Evolutionary conservation across 2,888 invertebrate species (phyloP).

Genomic region (Ethmia dodecea): DNA sequence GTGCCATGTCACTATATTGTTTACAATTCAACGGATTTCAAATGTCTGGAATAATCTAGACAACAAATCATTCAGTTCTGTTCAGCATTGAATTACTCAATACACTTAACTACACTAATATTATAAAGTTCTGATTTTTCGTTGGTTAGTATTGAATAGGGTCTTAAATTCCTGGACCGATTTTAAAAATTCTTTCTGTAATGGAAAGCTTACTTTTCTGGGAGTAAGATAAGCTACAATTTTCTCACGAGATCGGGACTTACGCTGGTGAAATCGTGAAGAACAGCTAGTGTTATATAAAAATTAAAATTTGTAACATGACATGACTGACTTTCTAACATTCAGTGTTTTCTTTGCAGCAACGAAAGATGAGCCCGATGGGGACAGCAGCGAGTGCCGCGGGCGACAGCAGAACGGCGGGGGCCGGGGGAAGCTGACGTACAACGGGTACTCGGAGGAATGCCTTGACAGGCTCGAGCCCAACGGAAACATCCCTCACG

Average conservation of each 20-base stretch:
- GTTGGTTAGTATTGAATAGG: not conserved
- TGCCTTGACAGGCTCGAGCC: conserved; percentile 95
- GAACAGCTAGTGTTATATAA: not conserved
- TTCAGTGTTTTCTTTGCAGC: conserved; percentile 79
- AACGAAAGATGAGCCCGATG: conserved; percentile 94
- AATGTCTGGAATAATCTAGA: too few relatives aligned
- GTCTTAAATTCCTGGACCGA: not conserved
- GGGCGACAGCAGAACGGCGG: conserved; percentile 79
- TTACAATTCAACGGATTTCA: too few relatives aligned
- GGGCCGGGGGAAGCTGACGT: conserved; percentile 88
- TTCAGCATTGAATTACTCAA: too few relatives aligned
- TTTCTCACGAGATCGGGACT: not conserved
- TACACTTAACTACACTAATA: not conserved
- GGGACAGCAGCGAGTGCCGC: conserved; percentile 58
- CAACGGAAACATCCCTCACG: conserved; percentile 94
- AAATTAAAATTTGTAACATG: too few relatives aligned
- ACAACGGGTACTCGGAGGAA: conserved; percentile 96
- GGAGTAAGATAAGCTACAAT: not conserved
- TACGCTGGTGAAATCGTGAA: not conserved
- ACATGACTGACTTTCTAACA: too few relatives aligned
- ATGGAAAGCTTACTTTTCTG: not conserved
- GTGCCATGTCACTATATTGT: too few relatives aligned
- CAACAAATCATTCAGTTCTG: too few relatives aligned
- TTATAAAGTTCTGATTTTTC: not conserved
- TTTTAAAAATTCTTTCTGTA: too few relatives aligned